A percentile compares a stretch with the other conserved stretches of the same genome.
Conservation (phyloP, 2,888 invertebrate genomes). For the Unio pictorum region DNA sequence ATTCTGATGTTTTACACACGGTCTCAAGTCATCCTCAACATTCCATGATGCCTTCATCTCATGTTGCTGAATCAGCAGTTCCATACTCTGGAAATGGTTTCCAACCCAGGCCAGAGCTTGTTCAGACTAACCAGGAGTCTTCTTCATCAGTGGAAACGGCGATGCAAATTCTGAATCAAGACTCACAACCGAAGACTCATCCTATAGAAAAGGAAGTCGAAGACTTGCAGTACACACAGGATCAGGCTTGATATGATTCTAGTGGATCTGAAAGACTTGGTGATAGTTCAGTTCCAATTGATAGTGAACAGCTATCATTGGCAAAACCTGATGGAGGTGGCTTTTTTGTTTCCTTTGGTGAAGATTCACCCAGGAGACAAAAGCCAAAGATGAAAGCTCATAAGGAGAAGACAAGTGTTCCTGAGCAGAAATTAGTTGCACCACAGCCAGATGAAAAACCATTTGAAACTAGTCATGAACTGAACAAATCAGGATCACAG, state of each 20-base stretch:
- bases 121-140: not conserved
- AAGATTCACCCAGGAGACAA: slow-evolving; percentile 80
- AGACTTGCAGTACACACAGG: not conserved
- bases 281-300: not conserved
- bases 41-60: no score
- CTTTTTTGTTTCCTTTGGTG: slow-evolving; percentile 95
- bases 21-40: not conserved
- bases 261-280: not conserved
- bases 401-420: not conserved
- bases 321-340: slow-evolving; percentile 59
- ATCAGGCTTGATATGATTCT: not conserved
- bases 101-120: no score
- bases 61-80: no score
- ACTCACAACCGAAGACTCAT: slow-evolving; percentile 17
- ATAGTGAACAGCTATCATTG: not conserved
- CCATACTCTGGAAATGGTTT: no score
- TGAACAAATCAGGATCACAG: slow-evolving; percentile 5
- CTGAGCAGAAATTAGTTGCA: slow-evolving; percentile 5
- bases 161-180: slow-evolving; percentile 11
- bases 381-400: slow-evolving; percentile 75
- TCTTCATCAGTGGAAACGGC: not conserved
- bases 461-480: slow-evolving; percentile 1
- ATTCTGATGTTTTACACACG: not conserved
- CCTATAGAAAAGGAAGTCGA: slow-evolving; percentile 1
- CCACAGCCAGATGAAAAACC: slow-evolving; percentile 1